Evolutionary conservation across 2,888 invertebrate genomes (phyloP), one percentile per base, ranked within the genome.

Genomic region (Apamea crenata): DNA sequence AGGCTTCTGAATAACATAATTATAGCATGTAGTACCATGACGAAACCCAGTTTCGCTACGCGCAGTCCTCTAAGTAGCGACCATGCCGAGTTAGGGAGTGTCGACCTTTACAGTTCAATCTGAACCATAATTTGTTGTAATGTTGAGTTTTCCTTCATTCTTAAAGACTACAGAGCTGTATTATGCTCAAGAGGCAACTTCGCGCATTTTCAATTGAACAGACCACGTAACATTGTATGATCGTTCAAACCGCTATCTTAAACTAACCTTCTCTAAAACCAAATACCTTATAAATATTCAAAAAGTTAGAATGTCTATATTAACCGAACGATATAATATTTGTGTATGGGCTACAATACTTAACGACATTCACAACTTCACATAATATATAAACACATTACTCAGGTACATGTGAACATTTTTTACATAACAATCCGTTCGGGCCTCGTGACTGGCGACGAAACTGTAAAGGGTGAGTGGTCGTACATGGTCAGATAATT

Each of bases 1-100:
- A 96, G 96, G 96, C 96, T 95, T 96, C 92, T 94, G 94, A 94
- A 93, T 93, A 94, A 95, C 93, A 93, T 93, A 93, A 87, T 83
- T 87, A 82, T 87, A 89, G 87, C 84, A 85, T 84, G 89, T 90
- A 91, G 90, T 92, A 90, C 91, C 91, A 87, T 89, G 89, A 90
- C 83, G 85, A 89, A 87, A 86, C 84, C 85, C 84, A 85, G 82
- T 87, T 85, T 87, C 86, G 87, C 90, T 90, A 92, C 89, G 87
- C 53, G 74, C 83, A 88, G 83, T 76, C 82, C 36, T 18, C 71
- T 80, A 85, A 87, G 68, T 83, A 89, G 87, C 84, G 75, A 85
- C 85, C 88, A 87, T 88, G 77, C 40, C 69, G 68, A 44, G 77
- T 78, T 75, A 80, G 73, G 73, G 32, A 53, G 0, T 32, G 7